These are phyloP conservation scores for Microctenopoma stevenorrisi DNA, from an alignment of 2,797 vertebrate genomes.

Conservation along the genomic window DNA sequence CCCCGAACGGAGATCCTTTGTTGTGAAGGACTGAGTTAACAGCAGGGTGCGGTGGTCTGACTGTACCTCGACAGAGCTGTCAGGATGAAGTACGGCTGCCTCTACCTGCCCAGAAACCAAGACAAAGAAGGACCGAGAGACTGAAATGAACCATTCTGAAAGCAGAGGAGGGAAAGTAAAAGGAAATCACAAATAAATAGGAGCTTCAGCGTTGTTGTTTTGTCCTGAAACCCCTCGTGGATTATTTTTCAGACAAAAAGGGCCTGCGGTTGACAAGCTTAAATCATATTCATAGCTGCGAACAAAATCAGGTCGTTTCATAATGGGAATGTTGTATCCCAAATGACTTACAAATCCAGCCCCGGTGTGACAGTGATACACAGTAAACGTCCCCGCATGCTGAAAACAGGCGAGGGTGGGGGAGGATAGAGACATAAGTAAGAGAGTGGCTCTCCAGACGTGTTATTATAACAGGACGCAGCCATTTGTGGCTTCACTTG, in stretches of 20 bases:
- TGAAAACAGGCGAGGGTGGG: slow-evolving; percentile 20
- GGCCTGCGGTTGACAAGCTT: slow-evolving; percentile 33
- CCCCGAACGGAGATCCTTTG: slow-evolving; percentile 62
- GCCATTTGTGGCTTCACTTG: slow-evolving; percentile 48
- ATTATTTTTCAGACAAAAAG: slow-evolving; percentile 30
- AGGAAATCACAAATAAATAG: slow-evolving; percentile 13
- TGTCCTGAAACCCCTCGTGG: slow-evolving; percentile 12
- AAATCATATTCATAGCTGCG: slow-evolving; percentile 50
- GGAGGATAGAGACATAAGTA: slow-evolving; percentile 37
- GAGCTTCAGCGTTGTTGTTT: slow-evolving; percentile 25
- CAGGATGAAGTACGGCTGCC: slow-evolving; percentile 48
- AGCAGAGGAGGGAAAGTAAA: not conserved
- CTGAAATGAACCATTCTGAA: slow-evolving; percentile 2
- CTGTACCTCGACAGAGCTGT: slow-evolving; percentile 56
- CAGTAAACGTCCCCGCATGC: slow-evolving; percentile 41
- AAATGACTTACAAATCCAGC: slow-evolving; percentile 39
- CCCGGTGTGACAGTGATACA: slow-evolving; percentile 43
- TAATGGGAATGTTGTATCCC: slow-evolving; percentile 42
- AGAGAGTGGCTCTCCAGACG: slow-evolving; percentile 28
- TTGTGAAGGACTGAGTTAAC: slow-evolving; percentile 50
- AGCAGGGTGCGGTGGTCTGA: slow-evolving; percentile 61
- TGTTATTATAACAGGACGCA: slow-evolving; percentile 54
- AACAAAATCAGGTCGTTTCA: slow-evolving; percentile 54
- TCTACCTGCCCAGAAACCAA: slow-evolving; percentile 23
- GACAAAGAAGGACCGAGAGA: slow-evolving; percentile 32